phyloP scores from a whole-genome alignment of 2,113 vertebrate species.

The Microtus ochrogaster region DNA sequence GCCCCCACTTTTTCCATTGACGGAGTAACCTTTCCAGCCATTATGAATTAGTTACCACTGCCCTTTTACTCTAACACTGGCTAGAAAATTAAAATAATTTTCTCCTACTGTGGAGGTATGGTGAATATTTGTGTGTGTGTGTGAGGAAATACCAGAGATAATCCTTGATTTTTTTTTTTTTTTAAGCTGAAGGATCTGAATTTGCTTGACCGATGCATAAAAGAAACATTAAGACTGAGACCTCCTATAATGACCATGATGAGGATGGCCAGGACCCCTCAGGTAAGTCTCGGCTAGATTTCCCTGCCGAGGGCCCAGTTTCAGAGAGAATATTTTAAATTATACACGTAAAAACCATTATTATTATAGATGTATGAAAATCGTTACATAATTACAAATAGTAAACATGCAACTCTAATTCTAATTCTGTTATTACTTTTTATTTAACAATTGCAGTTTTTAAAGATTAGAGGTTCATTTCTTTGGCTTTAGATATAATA shows the following conservation, averaged over 20 bases:
- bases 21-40: background rate
- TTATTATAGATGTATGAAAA: background rate
- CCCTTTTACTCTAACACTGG: background rate
- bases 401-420: background rate
- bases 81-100: background rate
- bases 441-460: slow-evolving; percentile 20
- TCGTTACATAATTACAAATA: slow-evolving; percentile 35
- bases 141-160: background rate
- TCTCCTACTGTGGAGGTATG: slow-evolving; percentile 9
- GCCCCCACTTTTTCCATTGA: background rate
- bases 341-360: background rate
- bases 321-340: slow-evolving; percentile 28
- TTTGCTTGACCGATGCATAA: slow-evolving; percentile 95
- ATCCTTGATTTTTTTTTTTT: slow-evolving; percentile 32
- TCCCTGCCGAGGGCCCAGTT: background rate
- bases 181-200: slow-evolving; percentile 94
- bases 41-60: background rate
- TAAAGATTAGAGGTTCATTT: background rate
- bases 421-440: slow-evolving; percentile 22
- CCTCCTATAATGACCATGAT: slow-evolving; percentile 99
- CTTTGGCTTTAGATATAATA: slow-evolving; percentile 26
- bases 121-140: background rate
- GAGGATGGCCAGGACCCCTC: slow-evolving; percentile 95
- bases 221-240: slow-evolving; percentile 96
- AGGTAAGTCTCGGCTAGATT: slow-evolving; percentile 84